phyloP scores from a whole-genome alignment of 2,888 invertebrate genomes.

The Sesia bembeciformis region DNA sequence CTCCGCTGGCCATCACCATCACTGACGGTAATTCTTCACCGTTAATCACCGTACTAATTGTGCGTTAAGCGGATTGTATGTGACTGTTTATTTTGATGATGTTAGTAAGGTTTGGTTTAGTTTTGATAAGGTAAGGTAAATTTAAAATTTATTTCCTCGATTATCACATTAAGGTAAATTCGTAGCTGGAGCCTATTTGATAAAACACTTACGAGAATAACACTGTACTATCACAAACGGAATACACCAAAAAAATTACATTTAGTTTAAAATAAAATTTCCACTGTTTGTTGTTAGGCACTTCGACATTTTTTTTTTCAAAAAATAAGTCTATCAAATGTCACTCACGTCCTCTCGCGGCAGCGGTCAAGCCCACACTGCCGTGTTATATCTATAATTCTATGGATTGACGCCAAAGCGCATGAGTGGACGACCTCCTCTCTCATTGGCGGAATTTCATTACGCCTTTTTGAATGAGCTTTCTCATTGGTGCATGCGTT shows the following conservation, averaged over 20 bases:
- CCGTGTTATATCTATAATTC: slow-evolving; percentile 66
- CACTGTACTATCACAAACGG: slow-evolving; percentile 22
- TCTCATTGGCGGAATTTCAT: slow-evolving; percentile 40
- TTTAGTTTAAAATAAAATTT: slow-evolving; percentile 9
- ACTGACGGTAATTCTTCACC: slow-evolving; percentile 33
- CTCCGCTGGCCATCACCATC: slow-evolving; percentile 71
- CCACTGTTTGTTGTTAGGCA: slow-evolving; percentile 48
- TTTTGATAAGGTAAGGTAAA: no score
- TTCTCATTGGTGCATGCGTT: slow-evolving; percentile 40
- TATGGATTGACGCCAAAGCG: slow-evolving; percentile 67
- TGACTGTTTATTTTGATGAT: slow-evolving; percentile 4
- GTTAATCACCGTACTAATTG: slow-evolving; percentile 20
- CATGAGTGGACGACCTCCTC: slow-evolving; percentile 49
- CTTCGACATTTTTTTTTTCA: slow-evolving; percentile 51
- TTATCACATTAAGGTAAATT: neutral
- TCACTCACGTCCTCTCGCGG: slow-evolving; percentile 42
- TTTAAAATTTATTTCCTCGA: neutral
- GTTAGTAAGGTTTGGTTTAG: neutral
- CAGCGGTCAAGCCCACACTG: slow-evolving; percentile 67
- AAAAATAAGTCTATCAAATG: slow-evolving; percentile 29
- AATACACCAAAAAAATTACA: slow-evolving; percentile 33
- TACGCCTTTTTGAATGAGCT: slow-evolving; percentile 49
- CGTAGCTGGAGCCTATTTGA: neutral
- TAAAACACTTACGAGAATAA: neutral
- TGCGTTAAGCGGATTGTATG: neutral